Percentiles rank a stretch among this genome's conserved stretches.
These are phyloP conservation scores for Poecilus cupreus DNA, from an alignment of 2,888 invertebrate genomes.

Conservation along the genomic window DNA sequence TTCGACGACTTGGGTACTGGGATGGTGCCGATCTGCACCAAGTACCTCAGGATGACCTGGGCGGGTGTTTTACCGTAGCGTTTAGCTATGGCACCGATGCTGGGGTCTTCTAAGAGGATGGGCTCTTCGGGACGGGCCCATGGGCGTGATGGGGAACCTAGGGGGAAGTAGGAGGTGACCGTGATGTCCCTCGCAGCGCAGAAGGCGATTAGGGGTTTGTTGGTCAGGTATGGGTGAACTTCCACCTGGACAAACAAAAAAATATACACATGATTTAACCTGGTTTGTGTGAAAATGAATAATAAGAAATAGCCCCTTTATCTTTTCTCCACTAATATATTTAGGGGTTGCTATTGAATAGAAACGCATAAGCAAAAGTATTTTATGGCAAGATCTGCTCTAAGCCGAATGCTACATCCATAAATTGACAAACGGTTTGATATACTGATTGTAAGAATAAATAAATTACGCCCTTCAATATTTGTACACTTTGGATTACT, in stretches of 20 bases:
- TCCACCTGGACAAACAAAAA: constrained; percentile 69
- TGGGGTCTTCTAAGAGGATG: constrained; percentile 75
- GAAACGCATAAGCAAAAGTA: too few relatives aligned
- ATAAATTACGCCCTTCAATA: too few relatives aligned
- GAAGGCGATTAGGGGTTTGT: constrained; percentile 78
- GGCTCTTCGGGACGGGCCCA: constrained; percentile 82
- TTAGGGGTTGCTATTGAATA: too few relatives aligned
- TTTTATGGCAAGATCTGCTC: too few relatives aligned
- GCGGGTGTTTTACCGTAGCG: constrained; percentile 78
- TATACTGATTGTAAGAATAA: too few relatives aligned
- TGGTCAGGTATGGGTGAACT: constrained; percentile 77
- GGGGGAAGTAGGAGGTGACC: constrained; percentile 86
- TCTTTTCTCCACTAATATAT: too few relatives aligned
- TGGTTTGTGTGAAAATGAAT: too few relatives aligned
- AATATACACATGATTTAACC: too few relatives aligned
- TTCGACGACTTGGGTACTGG: constrained; percentile 78
- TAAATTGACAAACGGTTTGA: too few relatives aligned
- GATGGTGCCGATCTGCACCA: constrained; percentile 73
- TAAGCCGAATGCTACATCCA: too few relatives aligned
- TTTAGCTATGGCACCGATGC: constrained; percentile 76
- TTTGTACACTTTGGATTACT: too few relatives aligned
- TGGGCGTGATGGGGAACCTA: constrained; percentile 84
- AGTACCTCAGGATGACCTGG: constrained; percentile 79
- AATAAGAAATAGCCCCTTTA: too few relatives aligned
- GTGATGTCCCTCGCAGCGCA: constrained; percentile 79